Evolutionary conservation across 2,888 invertebrate species (phyloP), one percentile per base, ranked within the genome.

Genomic region (Maniola hyperantus): DNA sequence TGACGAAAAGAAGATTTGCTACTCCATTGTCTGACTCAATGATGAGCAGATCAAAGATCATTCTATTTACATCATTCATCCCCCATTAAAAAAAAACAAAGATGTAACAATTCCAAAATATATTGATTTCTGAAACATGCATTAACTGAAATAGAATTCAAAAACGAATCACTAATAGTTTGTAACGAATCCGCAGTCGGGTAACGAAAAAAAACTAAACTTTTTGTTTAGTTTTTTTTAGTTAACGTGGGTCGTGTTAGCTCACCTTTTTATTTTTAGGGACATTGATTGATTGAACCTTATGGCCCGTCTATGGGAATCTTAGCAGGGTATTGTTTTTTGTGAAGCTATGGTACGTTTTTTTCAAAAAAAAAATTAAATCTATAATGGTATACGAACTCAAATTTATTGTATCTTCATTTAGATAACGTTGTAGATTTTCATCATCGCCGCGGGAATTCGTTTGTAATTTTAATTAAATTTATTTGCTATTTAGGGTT

Each of bases 221-320:
- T 57, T 57, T 57, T 57, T 54, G 20, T 42, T 20, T 85, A 84
- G 83, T 76, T 79, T 69, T 84, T 89, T 89, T 89, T 90, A 87
- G 83, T 88, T 89, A 87, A 90, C 88, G 89, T 91, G 90, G 91
- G 91, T 89, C 89, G 89, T 80, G 83, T 83, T 82, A 75, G 79
- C 82, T 80, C 77, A 80, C 83, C 83, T 87, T 89, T 91, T 89
- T 87, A 85, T 87, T 86, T 73, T 84, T 85, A 84, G 83, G 84
- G 91, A 90, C 91, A 87, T 91, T 91, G 91, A 91, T 91, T 90
- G 91, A 91, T 91, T 88, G 88, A 85, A 85, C 91, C 85, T 89
- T 89, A 88, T 87, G 83, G 84, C 80, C 82, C 77, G 81, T 82
- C 88, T 89, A 87, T 90, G 88, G 85, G 89, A 85, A 88, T 83